phyloP scores from a whole-genome alignment of 2,888 invertebrate genomes.

The Alitta virens region DNA sequence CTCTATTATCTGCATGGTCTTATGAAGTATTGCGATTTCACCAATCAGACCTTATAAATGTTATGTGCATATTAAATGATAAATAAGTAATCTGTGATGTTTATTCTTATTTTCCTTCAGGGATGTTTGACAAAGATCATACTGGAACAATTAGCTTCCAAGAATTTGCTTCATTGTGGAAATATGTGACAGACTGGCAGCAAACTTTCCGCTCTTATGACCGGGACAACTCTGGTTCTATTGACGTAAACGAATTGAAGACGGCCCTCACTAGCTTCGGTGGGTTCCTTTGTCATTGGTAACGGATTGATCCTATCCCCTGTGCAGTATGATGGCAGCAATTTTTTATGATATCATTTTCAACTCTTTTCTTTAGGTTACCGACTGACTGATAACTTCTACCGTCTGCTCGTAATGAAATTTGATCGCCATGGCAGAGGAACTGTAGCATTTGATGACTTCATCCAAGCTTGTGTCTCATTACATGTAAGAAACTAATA shows the following conservation, averaged over 20 bases:
- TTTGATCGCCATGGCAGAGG: slow-evolving; percentile 89
- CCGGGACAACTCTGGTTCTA: slow-evolving; percentile 81
- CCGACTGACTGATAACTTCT: slow-evolving; percentile 75
- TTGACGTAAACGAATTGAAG: slow-evolving; percentile 86
- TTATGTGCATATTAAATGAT: background rate
- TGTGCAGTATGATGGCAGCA: no score
- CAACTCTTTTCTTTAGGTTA: slow-evolving; percentile 56
- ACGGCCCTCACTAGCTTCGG: slow-evolving; percentile 88
- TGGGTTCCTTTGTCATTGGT: slow-evolving; percentile 59
- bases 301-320: background rate
- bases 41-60: no score
- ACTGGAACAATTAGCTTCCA: slow-evolving; percentile 88
- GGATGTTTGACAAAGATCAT: slow-evolving; percentile 88
- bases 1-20: no score
- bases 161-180: slow-evolving; percentile 95
- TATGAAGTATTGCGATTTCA: no score
- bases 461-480: slow-evolving; percentile 92
- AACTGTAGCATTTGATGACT: slow-evolving; percentile 94
- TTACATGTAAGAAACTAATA: slow-evolving; percentile 87
- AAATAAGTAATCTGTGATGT: background rate
- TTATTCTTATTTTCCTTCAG: slow-evolving; percentile 44
- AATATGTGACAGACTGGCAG: slow-evolving; percentile 98
- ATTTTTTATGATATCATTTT: no score
- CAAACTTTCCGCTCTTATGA: slow-evolving; percentile 93
- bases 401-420: slow-evolving; percentile 80